Conservation (phyloP, 1,140 invertebrate genomes). For the Lasioglossum baleicum region DNA sequence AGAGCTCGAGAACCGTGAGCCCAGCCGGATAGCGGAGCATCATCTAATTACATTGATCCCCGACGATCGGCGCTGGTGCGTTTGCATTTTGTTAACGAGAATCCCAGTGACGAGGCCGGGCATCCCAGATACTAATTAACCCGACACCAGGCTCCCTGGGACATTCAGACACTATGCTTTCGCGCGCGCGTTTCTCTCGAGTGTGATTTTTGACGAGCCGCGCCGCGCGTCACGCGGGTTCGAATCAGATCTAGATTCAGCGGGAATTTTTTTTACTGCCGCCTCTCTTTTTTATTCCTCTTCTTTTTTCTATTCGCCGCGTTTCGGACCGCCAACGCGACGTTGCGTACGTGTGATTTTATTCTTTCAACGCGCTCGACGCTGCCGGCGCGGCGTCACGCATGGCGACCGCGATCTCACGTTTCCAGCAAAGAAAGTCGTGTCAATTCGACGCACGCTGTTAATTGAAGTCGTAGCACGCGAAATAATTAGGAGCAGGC, state of each 20-base stretch:
- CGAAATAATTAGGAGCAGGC: no score
- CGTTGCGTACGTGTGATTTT: neutral
- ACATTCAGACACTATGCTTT: neutral
- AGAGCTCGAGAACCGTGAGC: no score
- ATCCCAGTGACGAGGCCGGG: neutral
- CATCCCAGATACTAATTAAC: slow-evolving; percentile 20
- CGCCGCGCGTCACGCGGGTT: neutral
- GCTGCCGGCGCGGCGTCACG: no score
- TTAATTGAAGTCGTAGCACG: no score
- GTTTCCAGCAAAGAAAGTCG: no score
- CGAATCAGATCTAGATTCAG: neutral
- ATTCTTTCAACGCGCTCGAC: no score
- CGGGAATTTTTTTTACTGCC: neutral
- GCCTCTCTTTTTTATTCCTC: neutral
- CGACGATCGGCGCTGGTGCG: neutral
- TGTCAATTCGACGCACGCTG: no score
- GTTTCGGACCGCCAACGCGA: neutral
- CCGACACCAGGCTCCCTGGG: no score
- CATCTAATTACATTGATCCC: slow-evolving; percentile 26
- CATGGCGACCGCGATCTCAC: no score
- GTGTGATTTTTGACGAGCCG: neutral
- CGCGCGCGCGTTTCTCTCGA: neutral
- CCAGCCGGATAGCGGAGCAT: neutral
- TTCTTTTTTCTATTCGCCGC: neutral
- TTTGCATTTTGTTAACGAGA: slow-evolving; percentile 21